These are phyloP conservation scores for Lutraria lutraria DNA, from an alignment of 2,888 invertebrate species.

Conservation along the genomic window DNA sequence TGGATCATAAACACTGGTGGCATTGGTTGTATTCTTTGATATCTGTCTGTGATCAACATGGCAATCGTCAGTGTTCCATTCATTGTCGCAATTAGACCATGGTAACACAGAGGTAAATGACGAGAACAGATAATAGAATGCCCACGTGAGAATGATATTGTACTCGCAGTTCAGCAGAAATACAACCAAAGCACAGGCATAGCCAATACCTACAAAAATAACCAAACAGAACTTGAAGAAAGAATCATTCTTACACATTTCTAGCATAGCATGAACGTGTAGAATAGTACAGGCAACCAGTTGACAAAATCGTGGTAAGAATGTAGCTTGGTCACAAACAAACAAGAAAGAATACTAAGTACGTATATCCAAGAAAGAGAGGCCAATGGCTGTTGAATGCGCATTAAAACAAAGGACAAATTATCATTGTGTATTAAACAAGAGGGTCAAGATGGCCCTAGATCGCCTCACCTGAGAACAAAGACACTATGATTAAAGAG, in stretches of 20 bases:
- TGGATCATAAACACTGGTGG: neutral
- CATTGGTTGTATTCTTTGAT: constrained; percentile 25
- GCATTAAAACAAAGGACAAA: too few relatives aligned
- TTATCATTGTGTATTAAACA: too few relatives aligned
- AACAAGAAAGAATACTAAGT: too few relatives aligned
- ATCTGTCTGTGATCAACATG: constrained; percentile 55
- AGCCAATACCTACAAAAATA: constrained; percentile 89
- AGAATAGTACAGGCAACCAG: too few relatives aligned
- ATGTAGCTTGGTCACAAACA: too few relatives aligned
- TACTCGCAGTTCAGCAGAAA: constrained; percentile 84
- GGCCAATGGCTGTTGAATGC: too few relatives aligned
- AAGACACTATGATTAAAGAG: too few relatives aligned
- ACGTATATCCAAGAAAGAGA: too few relatives aligned
- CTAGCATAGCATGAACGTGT: neutral
- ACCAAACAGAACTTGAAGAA: neutral
- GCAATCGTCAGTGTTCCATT: constrained; percentile 91
- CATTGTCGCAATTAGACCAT: constrained; percentile 93
- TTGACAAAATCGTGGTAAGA: too few relatives aligned
- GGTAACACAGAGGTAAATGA: constrained; percentile 90
- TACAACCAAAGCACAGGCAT: constrained; percentile 87
- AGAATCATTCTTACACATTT: neutral
- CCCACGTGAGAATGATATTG: constrained; percentile 94
- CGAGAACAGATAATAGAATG: constrained; percentile 92
- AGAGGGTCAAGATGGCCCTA: too few relatives aligned
- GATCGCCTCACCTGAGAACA: too few relatives aligned